Evolutionary conservation across 2,888 invertebrate genomes (phyloP).

Genomic region (Drosophila bunnanda): DNA sequence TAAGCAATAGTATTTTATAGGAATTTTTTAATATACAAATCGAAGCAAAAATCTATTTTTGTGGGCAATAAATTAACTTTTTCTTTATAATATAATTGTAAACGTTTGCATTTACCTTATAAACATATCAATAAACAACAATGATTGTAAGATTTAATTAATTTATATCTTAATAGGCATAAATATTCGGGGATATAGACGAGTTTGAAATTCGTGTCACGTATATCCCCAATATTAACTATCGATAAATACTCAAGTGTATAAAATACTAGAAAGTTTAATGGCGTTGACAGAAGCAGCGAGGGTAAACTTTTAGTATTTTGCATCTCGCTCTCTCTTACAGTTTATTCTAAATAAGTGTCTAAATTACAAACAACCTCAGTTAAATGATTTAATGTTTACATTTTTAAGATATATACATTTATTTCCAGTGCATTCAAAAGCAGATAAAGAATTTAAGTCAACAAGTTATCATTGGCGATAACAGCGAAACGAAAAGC

Average conservation of each 20-base stretch:
- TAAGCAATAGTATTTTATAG: slow-evolving; percentile 1
- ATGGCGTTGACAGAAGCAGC: too few species aligned
- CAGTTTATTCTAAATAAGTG: background rate
- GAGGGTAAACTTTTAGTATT: background rate
- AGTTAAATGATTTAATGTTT: background rate
- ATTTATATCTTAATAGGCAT: too few species aligned
- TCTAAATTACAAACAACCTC: background rate
- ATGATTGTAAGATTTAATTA: too few species aligned
- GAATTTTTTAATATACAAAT: background rate
- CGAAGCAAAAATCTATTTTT: background rate
- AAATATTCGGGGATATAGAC: too few species aligned
- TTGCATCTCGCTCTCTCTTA: background rate
- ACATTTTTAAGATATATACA: background rate
- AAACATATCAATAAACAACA: background rate
- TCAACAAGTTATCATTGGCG: too few species aligned
- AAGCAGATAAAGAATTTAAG: too few species aligned
- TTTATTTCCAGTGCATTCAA: too few species aligned
- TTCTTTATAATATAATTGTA: too few species aligned
- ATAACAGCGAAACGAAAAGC: background rate
- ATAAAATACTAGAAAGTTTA: too few species aligned
- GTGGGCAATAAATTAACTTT: background rate
- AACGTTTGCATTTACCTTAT: background rate
- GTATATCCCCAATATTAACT: too few species aligned
- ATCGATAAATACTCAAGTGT: too few species aligned
- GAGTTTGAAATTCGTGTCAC: too few species aligned